Evolutionary conservation across 2,888 invertebrate genomes (phyloP).

Genomic region (Tachystola acroxantha): DNA sequence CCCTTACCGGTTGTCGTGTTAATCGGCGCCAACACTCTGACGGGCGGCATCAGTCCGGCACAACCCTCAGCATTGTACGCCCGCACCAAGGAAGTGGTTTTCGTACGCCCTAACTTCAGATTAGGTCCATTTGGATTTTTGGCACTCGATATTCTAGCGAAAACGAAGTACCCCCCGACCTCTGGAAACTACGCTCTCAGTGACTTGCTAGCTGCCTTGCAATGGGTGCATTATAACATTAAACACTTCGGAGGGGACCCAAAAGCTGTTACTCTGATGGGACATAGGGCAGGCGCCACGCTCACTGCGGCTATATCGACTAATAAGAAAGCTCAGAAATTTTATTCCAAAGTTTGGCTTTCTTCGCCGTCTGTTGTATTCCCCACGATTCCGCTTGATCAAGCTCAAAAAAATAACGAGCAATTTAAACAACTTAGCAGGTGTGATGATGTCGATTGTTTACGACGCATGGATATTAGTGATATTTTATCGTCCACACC

Average conservation of each 20-base stretch:
- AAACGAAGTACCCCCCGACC: slow-evolving; percentile 83
- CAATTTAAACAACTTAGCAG: slow-evolving; percentile 77
- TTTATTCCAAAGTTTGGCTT: slow-evolving; percentile 89
- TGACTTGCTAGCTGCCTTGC: slow-evolving; percentile 86
- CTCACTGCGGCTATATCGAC: slow-evolving; percentile 86
- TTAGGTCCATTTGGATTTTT: slow-evolving; percentile 89
- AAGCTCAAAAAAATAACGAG: slow-evolving; percentile 80
- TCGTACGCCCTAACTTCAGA: slow-evolving; percentile 92
- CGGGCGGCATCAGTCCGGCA: slow-evolving; percentile 85
- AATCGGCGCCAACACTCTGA: slow-evolving; percentile 88
- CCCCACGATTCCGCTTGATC: slow-evolving; percentile 80
- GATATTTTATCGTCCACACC: slow-evolving; percentile 84
- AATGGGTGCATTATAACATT: slow-evolving; percentile 90
- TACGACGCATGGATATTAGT: slow-evolving; percentile 70
- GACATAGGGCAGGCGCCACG: slow-evolving; percentile 92
- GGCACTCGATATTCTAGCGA: slow-evolving; percentile 83
- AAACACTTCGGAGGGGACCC: slow-evolving; percentile 91
- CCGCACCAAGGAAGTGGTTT: slow-evolving; percentile 87
- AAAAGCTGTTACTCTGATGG: slow-evolving; percentile 87
- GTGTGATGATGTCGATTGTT: slow-evolving; percentile 78
- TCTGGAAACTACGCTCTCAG: slow-evolving; percentile 93
- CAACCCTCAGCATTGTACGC: slow-evolving; percentile 88
- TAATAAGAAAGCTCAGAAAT: slow-evolving; percentile 75
- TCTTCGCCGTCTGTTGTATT: slow-evolving; percentile 87
- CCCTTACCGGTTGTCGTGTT: slow-evolving; percentile 90